These are phyloP conservation scores for Pandemis cinnamomeana DNA, from an alignment of 2,888 invertebrate genomes.

Conservation along the genomic window DNA sequence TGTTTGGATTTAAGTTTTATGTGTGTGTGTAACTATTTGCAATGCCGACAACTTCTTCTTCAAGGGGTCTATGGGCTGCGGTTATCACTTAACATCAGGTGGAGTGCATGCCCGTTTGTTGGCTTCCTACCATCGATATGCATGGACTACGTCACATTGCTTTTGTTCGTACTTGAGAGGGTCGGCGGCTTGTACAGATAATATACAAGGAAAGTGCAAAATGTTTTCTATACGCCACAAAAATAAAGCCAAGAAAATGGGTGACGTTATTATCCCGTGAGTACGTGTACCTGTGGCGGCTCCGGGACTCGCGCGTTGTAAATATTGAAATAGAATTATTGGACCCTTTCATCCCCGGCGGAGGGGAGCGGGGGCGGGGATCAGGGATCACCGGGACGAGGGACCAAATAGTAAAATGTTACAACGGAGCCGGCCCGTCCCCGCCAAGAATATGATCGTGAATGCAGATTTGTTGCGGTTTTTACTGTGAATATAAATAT, in stretches of 20 bases:
- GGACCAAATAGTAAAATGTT: background rate
- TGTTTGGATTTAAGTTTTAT: too few species aligned
- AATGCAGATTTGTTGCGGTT: background rate
- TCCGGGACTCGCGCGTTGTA: background rate
- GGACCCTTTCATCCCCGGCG: slow-evolving; percentile 7
- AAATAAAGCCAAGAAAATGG: background rate
- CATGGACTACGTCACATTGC: too few species aligned
- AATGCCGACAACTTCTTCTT: too few species aligned
- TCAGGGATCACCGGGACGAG: background rate
- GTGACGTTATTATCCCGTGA: background rate
- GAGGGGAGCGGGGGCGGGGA: background rate
- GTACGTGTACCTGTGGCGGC: background rate
- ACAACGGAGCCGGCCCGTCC: background rate
- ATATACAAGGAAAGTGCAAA: too few species aligned
- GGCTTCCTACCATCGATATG: too few species aligned
- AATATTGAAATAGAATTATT: slow-evolving; percentile 21
- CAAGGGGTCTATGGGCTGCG: too few species aligned
- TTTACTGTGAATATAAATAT: background rate
- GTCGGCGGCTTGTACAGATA: too few species aligned
- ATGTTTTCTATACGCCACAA: background rate
- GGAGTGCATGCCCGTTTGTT: too few species aligned
- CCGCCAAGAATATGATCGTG: background rate
- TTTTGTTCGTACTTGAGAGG: too few species aligned
- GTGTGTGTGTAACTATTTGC: too few species aligned
- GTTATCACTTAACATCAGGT: too few species aligned